These are phyloP conservation scores for Papilio demoleus DNA, from an alignment of 2,888 invertebrate genomes.

Conservation along the genomic window DNA sequence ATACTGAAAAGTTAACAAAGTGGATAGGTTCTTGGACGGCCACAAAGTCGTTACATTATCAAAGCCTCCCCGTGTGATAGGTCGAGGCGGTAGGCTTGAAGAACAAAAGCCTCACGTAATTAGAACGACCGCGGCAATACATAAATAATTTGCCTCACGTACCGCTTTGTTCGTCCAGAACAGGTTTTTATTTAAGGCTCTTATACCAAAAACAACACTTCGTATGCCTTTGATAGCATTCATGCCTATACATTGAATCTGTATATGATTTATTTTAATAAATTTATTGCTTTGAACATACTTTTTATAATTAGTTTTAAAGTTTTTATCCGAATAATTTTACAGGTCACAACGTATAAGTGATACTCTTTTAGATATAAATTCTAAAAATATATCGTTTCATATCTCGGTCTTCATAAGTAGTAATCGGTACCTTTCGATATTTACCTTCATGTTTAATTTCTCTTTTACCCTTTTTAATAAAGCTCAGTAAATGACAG, in stretches of 20 bases:
- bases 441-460: neutral
- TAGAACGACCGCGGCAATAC: conserved; percentile 81
- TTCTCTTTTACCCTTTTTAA: conserved; percentile 26
- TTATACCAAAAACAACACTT: conserved; percentile 78
- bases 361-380: no score
- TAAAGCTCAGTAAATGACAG: conserved; percentile 4
- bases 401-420: neutral
- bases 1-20: conserved; percentile 37
- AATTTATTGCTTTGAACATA: neutral
- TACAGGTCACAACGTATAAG: no score
- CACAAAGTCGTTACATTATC: conserved; percentile 68
- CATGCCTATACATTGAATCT: conserved; percentile 70
- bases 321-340: no score
- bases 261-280: conserved; percentile 43
- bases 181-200: conserved; percentile 80
- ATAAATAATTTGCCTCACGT: conserved; percentile 83
- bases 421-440: neutral
- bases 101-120: conserved; percentile 82
- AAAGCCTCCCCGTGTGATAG: conserved; percentile 52
- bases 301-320: neutral
- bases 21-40: conserved; percentile 55
- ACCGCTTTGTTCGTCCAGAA: conserved; percentile 75
- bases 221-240: conserved; percentile 71
- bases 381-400: neutral
- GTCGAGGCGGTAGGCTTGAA: conserved; percentile 64